A percentile compares a stretch with the other conserved stretches of the same genome.
phyloP scores from a whole-genome alignment of 2,113 vertebrate genomes.

The Lynx canadensis region DNA sequence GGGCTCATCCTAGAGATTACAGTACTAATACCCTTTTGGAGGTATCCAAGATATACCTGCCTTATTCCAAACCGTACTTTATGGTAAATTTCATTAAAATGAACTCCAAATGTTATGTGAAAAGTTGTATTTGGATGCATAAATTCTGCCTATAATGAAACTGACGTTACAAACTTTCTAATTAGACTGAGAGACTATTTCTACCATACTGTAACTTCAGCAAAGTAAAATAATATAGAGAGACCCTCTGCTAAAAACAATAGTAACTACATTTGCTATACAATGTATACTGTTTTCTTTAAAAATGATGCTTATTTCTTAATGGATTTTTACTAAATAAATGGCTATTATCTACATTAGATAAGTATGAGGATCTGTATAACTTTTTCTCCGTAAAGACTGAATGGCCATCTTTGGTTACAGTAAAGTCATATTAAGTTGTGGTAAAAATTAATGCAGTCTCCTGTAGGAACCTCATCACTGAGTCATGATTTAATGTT shows the following conservation, averaged over 20 bases:
- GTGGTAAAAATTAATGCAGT: not conserved
- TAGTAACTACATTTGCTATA: not conserved
- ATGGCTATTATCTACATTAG: not conserved
- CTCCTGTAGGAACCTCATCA: not conserved
- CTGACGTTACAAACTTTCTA: not conserved
- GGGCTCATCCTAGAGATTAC: not conserved
- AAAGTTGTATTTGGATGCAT: not conserved
- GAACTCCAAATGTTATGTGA: not conserved
- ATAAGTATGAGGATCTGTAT: not conserved
- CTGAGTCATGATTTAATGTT: not conserved
- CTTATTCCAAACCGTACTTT: constrained; percentile 24
- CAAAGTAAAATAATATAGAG: not conserved
- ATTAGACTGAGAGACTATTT: not conserved
- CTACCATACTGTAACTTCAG: not conserved
- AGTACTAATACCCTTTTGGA: not conserved
- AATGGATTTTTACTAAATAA: not conserved
- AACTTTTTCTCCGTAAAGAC: not conserved
- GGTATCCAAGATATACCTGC: not conserved
- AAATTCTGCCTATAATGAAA: constrained; percentile 37
- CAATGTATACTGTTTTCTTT: not conserved
- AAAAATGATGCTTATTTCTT: constrained; percentile 26
- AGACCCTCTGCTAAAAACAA: not conserved
- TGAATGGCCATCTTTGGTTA: not conserved
- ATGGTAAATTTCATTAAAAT: constrained; percentile 12
- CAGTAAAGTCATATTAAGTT: constrained; percentile 2